phyloP scores from a whole-genome alignment of 2,113 vertebrate species.

The Oxyruncus cristatus region DNA sequence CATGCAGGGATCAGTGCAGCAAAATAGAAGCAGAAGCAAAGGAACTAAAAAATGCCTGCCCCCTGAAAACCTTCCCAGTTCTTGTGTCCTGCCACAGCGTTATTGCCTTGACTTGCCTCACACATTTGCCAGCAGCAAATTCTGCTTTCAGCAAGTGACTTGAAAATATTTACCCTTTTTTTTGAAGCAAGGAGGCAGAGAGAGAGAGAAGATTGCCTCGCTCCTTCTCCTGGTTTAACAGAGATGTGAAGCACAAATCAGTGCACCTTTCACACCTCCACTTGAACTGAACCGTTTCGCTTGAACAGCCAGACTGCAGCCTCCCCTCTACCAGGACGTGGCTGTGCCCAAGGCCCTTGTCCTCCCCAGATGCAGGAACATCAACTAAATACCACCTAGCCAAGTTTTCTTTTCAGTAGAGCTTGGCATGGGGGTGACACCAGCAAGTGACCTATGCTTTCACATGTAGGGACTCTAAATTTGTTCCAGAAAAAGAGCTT shows the following conservation, averaged over 20 bases:
- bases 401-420: neutral
- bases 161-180: neutral
- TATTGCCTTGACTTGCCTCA: neutral
- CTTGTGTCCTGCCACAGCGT: neutral
- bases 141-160: neutral
- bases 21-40: neutral
- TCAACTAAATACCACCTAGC: neutral
- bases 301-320: neutral
- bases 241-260: neutral
- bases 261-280: neutral
- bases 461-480: neutral
- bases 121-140: neutral
- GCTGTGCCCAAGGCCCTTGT: neutral
- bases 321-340: neutral
- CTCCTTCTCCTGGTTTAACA: neutral
- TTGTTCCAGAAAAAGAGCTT: neutral
- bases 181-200: neutral
- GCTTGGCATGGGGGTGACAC: neutral
- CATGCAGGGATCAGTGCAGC: neutral
- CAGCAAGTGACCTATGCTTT: neutral
- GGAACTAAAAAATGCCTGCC: neutral
- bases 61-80: neutral
- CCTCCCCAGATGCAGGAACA: neutral
- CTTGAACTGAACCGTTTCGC: conserved; percentile 23
- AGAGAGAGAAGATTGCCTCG: neutral